Conservation (phyloP, 37 sponge, comb jelly and placozoan genomes). For the Oscarella lobularis region DNA sequence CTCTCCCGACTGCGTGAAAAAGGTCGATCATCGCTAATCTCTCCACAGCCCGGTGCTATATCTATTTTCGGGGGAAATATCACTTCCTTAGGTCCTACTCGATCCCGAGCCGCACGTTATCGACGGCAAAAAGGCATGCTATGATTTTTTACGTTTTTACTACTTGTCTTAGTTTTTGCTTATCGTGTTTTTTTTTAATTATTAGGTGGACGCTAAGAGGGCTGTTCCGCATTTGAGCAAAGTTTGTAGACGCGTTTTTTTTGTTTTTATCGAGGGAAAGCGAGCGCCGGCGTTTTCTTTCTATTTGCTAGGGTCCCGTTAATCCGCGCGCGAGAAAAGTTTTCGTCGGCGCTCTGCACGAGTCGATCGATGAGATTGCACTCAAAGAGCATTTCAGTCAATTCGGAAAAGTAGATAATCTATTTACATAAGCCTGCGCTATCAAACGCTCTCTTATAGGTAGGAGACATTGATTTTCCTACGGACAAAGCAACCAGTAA, state of each 20-base stretch:
- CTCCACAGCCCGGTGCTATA: too few species aligned
- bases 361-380: neutral
- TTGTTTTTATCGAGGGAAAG: too few species aligned
- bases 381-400: neutral
- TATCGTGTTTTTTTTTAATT: too few species aligned
- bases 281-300: too few species aligned
- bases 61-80: too few species aligned
- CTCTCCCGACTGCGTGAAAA: too few species aligned
- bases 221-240: neutral
- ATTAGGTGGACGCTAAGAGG: neutral
- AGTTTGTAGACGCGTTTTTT: too few species aligned
- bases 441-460: neutral
- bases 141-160: neutral
- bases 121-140: neutral
- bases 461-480: neutral
- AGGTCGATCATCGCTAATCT: too few species aligned
- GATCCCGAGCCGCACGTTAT: too few species aligned
- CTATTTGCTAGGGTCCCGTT: neutral
- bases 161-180: neutral
- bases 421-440: neutral
- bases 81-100: too few species aligned
- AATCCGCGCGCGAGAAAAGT: neutral
- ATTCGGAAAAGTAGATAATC: neutral
- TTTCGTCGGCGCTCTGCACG: neutral
- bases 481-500: neutral